A percentile compares a stretch with the other conserved stretches of the same genome.
These are phyloP conservation scores for Euwallacea fornicatus DNA, from an alignment of 1,140 invertebrate species.

Conservation along the genomic window DNA sequence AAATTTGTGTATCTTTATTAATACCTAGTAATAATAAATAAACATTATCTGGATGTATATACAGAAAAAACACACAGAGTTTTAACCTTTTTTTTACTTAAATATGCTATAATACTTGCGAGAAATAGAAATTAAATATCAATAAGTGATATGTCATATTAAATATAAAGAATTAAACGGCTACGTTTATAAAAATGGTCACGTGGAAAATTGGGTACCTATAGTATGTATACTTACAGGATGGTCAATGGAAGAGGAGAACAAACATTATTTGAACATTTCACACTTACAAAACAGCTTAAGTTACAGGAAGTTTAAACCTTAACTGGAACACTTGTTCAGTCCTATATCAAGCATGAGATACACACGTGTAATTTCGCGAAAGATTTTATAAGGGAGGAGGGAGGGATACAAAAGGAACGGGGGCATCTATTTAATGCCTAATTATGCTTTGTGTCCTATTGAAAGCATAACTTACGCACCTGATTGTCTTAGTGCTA, in stretches of 20 bases:
- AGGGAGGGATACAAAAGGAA: too few relatives aligned
- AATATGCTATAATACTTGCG: slow-evolving; percentile 1
- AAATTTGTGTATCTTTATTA: slow-evolving; percentile 15
- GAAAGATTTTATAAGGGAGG: too few relatives aligned
- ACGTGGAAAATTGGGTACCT: slow-evolving; percentile 7
- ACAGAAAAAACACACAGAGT: slow-evolving; percentile 28
- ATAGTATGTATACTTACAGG: slow-evolving; percentile 9
- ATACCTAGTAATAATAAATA: slow-evolving; percentile 22
- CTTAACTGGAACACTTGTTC: too few relatives aligned
- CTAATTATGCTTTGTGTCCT: slow-evolving; percentile 32
- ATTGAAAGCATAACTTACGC: slow-evolving; percentile 44
- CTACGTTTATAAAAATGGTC: slow-evolving; percentile 31
- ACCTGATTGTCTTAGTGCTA: slow-evolving; percentile 46
- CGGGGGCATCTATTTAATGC: slow-evolving; percentile 25
- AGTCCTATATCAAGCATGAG: too few relatives aligned
- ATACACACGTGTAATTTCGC: too few relatives aligned
- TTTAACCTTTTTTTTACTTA: neutral
- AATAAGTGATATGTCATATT: slow-evolving; percentile 26
- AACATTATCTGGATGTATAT: slow-evolving; percentile 22
- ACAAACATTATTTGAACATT: slow-evolving; percentile 7
- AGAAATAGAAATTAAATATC: slow-evolving; percentile 13
- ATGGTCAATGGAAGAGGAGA: slow-evolving; percentile 15
- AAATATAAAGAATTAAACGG: slow-evolving; percentile 21
- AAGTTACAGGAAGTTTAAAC: neutral
- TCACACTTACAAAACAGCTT: slow-evolving; percentile 9